Evolutionary conservation across 2,888 invertebrate genomes (phyloP).

Genomic region (Drosophila ezoana): DNA sequence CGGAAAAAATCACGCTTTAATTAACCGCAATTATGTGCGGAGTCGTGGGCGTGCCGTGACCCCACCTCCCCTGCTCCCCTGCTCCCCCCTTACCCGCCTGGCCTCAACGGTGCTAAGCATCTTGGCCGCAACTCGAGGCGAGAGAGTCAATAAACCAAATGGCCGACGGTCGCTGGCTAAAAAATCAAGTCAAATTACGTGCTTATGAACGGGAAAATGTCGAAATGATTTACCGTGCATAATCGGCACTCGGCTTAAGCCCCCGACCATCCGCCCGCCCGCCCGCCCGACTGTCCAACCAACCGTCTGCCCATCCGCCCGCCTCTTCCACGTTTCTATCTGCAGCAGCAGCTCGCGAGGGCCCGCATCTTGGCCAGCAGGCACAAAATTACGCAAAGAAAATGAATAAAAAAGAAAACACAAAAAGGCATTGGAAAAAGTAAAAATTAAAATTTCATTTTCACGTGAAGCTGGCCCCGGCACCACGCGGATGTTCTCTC

Average conservation of each 20-base stretch:
- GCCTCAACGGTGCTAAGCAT: constrained; percentile 24
- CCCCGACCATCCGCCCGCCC: constrained; percentile 1
- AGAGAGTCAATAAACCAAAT: constrained; percentile 73
- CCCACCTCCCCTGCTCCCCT: neutral
- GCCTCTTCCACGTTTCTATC: constrained; percentile 25
- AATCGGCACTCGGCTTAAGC: constrained; percentile 66
- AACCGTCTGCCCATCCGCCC: neutral
- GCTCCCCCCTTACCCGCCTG: neutral
- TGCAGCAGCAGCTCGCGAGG: constrained; percentile 4
- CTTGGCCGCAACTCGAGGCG: constrained; percentile 52
- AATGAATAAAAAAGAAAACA: constrained; percentile 16
- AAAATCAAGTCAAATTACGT: constrained; percentile 80
- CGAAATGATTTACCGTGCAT: constrained; percentile 83
- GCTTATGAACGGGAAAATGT: constrained; percentile 81
- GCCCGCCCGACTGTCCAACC: neutral
- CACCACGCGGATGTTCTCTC: neutral
- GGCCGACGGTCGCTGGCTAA: constrained; percentile 41
- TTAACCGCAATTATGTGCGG: constrained; percentile 82
- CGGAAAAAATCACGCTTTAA: constrained; percentile 74
- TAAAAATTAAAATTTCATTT: constrained; percentile 76
- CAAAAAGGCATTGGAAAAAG: constrained; percentile 18
- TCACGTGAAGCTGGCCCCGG: constrained; percentile 28
- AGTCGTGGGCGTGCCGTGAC: constrained; percentile 52
- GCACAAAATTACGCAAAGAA: constrained; percentile 19
- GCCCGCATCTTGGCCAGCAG: constrained; percentile 54